These are phyloP conservation scores for Syngnathoides biaculeatus DNA, from an alignment of 2,113 vertebrate genomes.

Conservation along the genomic window DNA sequence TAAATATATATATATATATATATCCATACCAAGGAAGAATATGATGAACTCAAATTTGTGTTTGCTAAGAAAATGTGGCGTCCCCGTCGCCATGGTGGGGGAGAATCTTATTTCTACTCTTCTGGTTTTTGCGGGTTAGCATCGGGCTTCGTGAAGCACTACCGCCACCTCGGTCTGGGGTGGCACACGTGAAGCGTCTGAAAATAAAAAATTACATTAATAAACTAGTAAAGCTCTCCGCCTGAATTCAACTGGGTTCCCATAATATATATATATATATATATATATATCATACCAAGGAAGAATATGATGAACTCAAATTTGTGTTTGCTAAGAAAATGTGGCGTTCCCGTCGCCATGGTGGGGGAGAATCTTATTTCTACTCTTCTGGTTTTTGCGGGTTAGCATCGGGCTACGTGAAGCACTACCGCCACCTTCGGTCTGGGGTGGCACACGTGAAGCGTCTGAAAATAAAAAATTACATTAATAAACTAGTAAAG, in stretches of 20 bases:
- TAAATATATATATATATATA: too few species aligned
- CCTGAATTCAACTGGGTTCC: too few species aligned
- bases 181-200: neutral
- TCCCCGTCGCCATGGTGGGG: conserved; percentile 75
- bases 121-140: neutral
- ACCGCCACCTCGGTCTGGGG: neutral
- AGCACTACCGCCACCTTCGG: neutral
- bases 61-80: conserved; percentile 40
- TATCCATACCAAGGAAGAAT: too few species aligned
- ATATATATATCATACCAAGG: too few species aligned
- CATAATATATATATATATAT: too few species aligned
- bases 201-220: neutral
- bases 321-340: conserved; percentile 13
- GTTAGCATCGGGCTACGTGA: neutral
- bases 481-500: neutral
- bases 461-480: neutral
- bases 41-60: conserved; percentile 11
- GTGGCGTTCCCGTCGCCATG: conserved; percentile 76
- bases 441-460: neutral
- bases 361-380: conserved; percentile 13
- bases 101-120: neutral
- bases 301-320: conserved; percentile 27
- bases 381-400: neutral
- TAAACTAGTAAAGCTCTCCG: too few species aligned
- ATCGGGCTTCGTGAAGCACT: neutral